Evolutionary conservation across 2,888 invertebrate species (phyloP), one percentile per base, ranked within the genome.

Genomic region (Drosophila aldrichi): DNA sequence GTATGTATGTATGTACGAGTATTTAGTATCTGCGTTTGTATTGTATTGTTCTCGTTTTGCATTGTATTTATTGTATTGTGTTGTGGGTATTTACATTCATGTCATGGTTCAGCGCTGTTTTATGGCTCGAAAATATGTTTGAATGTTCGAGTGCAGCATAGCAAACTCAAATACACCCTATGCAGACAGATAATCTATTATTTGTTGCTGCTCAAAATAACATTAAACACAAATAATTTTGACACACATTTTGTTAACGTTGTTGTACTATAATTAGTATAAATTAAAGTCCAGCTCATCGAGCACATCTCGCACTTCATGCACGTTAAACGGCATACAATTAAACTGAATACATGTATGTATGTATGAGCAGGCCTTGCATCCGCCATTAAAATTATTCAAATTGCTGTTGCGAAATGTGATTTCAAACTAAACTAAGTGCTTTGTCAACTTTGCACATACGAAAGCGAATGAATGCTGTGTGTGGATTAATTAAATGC

Each of bases 61-160:
- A 32, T 48, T 49, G 20, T 34, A 20, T 51, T 51, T 34, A 18
- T 48, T 49, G 20, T 34, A 34, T 51, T 51, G 34, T 20, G n/a
- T 41, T 41, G 25, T 58, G 34, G 54, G 40, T 61, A 70, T 82
- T 74, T 65, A 60, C 66, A 74, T 70, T 66, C 64, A 58, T 71
- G 86, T 80, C 75, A 88, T 78, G 83, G 89, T 67, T 86, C 83
- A 78, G 78, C 56, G 80, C 57, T 58, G 57, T 62, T 67, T 57
- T 59, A 38, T 57, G 22, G 29, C 12, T 52, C 14, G 51, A 3
- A 36, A 14, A 46, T 16, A 20, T 46, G 36, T 44, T 10, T 18
- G 38, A 32, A 9, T 55, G n/a, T 40, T 54, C 25, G 2, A n/a
- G 10, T 36, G 29, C 4, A 32, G 38, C 38, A 16, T 58, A n/a